Percentiles rank a stretch among this genome's conserved stretches.
Evolutionary conservation across 2,113 vertebrate genomes (phyloP).

Genomic region (Melanotaenia duboulayi): DNA sequence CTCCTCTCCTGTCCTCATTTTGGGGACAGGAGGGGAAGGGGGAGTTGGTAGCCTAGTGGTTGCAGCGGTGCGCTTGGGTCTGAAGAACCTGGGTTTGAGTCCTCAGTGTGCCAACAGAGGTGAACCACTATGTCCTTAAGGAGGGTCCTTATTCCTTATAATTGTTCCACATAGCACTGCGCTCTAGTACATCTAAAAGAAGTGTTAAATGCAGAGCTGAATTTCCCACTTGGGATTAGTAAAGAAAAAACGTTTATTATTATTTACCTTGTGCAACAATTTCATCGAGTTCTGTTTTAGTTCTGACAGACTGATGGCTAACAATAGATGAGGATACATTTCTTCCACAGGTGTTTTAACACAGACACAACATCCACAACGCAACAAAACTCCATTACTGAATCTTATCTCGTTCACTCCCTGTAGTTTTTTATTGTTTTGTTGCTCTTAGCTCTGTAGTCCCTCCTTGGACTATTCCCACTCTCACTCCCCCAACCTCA

Average conservation of each 20-base stretch:
- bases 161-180: too few relatives aligned
- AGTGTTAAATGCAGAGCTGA: too few relatives aligned
- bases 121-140: too few relatives aligned
- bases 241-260: too few relatives aligned
- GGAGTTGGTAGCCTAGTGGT: too few relatives aligned
- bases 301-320: constrained; percentile 23
- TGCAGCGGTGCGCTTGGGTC: too few relatives aligned
- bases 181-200: too few relatives aligned
- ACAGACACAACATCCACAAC: neutral
- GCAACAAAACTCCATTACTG: neutral
- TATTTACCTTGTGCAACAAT: constrained; percentile 8
- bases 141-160: too few relatives aligned
- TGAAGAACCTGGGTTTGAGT: too few relatives aligned
- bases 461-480: constrained; percentile 19
- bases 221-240: too few relatives aligned
- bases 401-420: neutral
- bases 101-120: too few relatives aligned
- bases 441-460: constrained; percentile 63
- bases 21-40: too few relatives aligned
- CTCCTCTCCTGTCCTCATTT: constrained; percentile 35
- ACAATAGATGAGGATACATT: constrained; percentile 12
- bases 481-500: neutral
- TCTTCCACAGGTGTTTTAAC: constrained; percentile 11
- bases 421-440: constrained; percentile 67
- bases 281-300: constrained; percentile 22